These are phyloP conservation scores for Platerodrilus igneus DNA, from an alignment of 2,888 invertebrate genomes.

Conservation along the genomic window DNA sequence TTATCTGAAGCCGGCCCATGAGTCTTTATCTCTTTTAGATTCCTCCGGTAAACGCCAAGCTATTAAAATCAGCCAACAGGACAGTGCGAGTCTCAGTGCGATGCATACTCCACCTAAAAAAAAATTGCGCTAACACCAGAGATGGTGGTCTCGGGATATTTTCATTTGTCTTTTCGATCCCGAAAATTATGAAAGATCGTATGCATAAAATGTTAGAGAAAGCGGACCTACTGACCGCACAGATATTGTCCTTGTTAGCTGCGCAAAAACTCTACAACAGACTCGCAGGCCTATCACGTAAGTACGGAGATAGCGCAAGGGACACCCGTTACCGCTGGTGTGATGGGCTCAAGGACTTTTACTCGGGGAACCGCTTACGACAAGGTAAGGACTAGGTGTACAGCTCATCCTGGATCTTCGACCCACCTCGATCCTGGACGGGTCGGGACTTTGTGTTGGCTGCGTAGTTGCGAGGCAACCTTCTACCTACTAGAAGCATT, in stretches of 20 bases:
- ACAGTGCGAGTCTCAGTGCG: constrained; percentile 17
- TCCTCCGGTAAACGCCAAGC: constrained; percentile 10
- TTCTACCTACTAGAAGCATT: too few species aligned
- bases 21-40: constrained; percentile 5
- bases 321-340: constrained; percentile 6
- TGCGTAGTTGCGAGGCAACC: too few species aligned
- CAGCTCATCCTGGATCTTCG: too few species aligned
- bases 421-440: too few species aligned
- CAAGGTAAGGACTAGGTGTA: too few species aligned
- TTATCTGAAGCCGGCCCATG: constrained; percentile 10
- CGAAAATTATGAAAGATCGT: too few species aligned
- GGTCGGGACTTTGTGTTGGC: too few species aligned
- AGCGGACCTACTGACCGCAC: constrained; percentile 6
- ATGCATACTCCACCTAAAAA: constrained; percentile 50
- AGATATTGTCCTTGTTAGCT: constrained; percentile 6
- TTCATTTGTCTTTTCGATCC: constrained; percentile 7
- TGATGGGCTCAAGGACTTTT: constrained; percentile 13
- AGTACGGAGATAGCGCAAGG: constrained; percentile 1
- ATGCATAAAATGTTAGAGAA: constrained; percentile 4
- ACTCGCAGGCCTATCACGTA: constrained; percentile 2
- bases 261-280: constrained; percentile 1
- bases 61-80: constrained; percentile 11
- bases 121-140: too few species aligned
- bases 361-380: constrained; percentile 24
- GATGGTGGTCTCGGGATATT: constrained; percentile 18